Evolutionary conservation across 2,113 vertebrate species (phyloP).

Genomic region (Pristiophorus japonicus): DNA sequence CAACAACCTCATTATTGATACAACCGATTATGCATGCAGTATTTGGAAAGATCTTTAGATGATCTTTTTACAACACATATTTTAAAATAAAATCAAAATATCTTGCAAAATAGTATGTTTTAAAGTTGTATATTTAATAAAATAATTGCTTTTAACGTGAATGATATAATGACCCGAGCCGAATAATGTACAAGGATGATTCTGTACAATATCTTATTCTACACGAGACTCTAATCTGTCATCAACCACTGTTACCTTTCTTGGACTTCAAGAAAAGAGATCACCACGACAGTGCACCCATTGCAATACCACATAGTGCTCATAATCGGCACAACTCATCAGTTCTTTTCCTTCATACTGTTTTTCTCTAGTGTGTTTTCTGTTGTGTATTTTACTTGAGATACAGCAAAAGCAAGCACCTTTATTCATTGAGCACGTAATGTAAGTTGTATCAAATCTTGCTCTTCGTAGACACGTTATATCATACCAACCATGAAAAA

Average conservation of each 20-base stretch:
- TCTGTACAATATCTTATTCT: slow-evolving; percentile 35
- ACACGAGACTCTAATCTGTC: slow-evolving; percentile 15
- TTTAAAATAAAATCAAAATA: slow-evolving; percentile 4
- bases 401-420: slow-evolving; percentile 66
- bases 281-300: background rate
- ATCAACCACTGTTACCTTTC: slow-evolving; percentile 25
- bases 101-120: slow-evolving; percentile 15
- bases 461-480: slow-evolving; percentile 64
- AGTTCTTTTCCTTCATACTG: slow-evolving; percentile 25
- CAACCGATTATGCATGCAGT: background rate
- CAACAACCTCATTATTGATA: background rate
- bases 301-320: background rate
- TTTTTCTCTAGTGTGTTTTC: background rate
- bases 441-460: slow-evolving; percentile 60
- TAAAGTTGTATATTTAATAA: slow-evolving; percentile 38
- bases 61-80: background rate
- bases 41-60: background rate
- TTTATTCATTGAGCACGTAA: slow-evolving; percentile 68
- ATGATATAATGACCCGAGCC: slow-evolving; percentile 34
- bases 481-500: slow-evolving; percentile 69
- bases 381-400: slow-evolving; percentile 26
- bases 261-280: slow-evolving; percentile 26
- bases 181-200: slow-evolving; percentile 35
- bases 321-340: background rate
- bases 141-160: slow-evolving; percentile 36